Base-by-base conservation (phyloP, 2,797 vertebrate genomes). In the Acipenser oxyrinchus region DNA sequence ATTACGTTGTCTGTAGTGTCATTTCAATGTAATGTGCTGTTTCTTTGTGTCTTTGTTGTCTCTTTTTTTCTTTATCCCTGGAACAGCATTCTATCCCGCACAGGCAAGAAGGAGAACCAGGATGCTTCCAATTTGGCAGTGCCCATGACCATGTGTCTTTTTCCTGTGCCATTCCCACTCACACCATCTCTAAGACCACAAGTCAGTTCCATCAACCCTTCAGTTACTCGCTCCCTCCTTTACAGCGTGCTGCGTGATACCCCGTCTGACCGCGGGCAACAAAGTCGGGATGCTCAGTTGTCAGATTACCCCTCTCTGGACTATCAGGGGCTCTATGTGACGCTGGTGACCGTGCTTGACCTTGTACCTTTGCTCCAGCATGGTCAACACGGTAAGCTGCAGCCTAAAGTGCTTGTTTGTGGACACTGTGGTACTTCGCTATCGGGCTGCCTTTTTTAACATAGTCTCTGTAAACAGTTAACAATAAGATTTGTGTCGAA, bases 21-120 rank as follows among this genome's bases (percentile, higher is more conserved):
- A 98, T 99, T 98, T 99, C 95, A 98, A 98, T 98, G 96, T 99
- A 99, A 99, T 99, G 97, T 99, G 95, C 97, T 98, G 96, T 99
- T 91, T 97, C 94, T 99, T 97, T 99, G 95, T 98, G 96, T 98
- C 94, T 97, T 95, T 99, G 95, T 99, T 99, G 96, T 99, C 95
- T 98, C 95, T 97, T 97, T 95, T 97, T 95, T 97, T 94, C 95
- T 96, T 95, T 95, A 90, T 94, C 86, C 94, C 94, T 91, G 94
- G 94, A 98, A 96, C 97, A 99, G 97, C 96, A 98, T 99, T 97
- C 96, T 99, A 93, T 98, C 95, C 94, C 95, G 95, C 94, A 98
- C 96, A 98, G 96, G 97, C 93, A 98, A 95, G 95, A 98, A 98
- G 95, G 97, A 98, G 93, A 98, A 93, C 93, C 97, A 96, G 95